A percentile compares a stretch with the other conserved stretches of the same genome.
Conservation (phyloP, 2,888 invertebrate species). For the Oscheius sp. region DNA sequence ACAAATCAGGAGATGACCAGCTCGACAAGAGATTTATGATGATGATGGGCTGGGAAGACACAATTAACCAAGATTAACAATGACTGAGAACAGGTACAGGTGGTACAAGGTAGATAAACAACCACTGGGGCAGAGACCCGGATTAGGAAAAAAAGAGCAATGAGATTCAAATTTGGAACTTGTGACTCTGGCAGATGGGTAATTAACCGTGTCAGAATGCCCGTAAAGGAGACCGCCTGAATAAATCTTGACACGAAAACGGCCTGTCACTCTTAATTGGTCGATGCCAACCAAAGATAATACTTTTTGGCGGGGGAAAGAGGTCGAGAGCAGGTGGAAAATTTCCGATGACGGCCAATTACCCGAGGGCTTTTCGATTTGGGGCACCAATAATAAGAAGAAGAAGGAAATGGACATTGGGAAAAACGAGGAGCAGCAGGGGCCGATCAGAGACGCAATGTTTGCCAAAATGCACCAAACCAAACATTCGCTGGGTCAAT, state of each 20-base stretch:
- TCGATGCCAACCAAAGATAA: slow-evolving; percentile 18
- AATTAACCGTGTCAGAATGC: slow-evolving; percentile 27
- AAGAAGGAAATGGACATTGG: neutral
- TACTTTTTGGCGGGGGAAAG: neutral
- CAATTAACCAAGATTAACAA: slow-evolving; percentile 12
- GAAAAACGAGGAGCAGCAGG: neutral
- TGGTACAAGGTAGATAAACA: slow-evolving; percentile 7
- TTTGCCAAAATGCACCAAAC: slow-evolving; percentile 10
- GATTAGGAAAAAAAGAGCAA: neutral
- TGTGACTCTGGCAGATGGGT: slow-evolving; percentile 15
- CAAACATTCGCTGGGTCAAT: slow-evolving; percentile 19
- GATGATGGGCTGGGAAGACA: neutral
- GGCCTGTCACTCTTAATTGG: slow-evolving; percentile 34
- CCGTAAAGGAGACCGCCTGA: slow-evolving; percentile 24
- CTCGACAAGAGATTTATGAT: slow-evolving; percentile 13
- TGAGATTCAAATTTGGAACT: neutral
- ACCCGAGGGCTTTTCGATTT: slow-evolving; percentile 4
- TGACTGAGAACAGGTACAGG: slow-evolving; percentile 18
- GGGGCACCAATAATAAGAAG: neutral
- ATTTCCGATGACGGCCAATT: slow-evolving; percentile 13
- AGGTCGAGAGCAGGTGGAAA: slow-evolving; percentile 29
- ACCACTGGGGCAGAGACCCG: slow-evolving; percentile 8
- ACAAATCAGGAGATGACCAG: slow-evolving; percentile 3
- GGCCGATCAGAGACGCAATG: neutral
- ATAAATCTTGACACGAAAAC: slow-evolving; percentile 32